A percentile compares a stretch with the other conserved stretches of the same genome.
Conservation (phyloP, 2,797 vertebrate genomes). For the Buceros bicornis region DNA sequence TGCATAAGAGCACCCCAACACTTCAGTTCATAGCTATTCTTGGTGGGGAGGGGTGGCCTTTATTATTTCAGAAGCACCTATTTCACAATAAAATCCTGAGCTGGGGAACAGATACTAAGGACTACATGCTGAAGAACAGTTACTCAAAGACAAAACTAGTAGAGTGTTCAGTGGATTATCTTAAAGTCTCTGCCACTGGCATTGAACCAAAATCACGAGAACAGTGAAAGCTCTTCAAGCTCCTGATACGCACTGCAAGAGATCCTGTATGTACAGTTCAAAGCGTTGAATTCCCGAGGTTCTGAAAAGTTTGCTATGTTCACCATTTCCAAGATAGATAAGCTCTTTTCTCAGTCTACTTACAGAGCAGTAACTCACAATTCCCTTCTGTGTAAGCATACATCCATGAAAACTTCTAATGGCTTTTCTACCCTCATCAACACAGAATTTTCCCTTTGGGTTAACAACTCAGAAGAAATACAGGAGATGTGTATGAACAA, state of each 20-base stretch:
- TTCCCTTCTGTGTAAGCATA: not conserved
- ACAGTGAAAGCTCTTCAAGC: not conserved
- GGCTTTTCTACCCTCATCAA: not conserved
- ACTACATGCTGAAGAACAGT: not conserved
- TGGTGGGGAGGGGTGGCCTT: not conserved
- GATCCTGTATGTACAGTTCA: not conserved
- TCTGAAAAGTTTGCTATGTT: not conserved
- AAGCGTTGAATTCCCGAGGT: not conserved
- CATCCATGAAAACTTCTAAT: not conserved
- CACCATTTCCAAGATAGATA: not conserved
- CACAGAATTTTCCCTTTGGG: not conserved
- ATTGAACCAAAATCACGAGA: not conserved
- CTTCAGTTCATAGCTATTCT: not conserved
- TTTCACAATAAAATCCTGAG: not conserved
- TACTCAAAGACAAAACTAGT: not conserved
- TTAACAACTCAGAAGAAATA: not conserved
- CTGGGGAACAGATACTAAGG: not conserved
- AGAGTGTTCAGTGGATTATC: not conserved
- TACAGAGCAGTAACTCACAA: not conserved
- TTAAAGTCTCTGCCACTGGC: not conserved
- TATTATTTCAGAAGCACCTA: not conserved
- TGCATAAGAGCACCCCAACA: not conserved
- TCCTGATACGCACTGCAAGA: not conserved
- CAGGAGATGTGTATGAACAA: not conserved
- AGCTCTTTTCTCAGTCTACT: not conserved